Evolutionary conservation across 2,888 invertebrate genomes (phyloP).

Genomic region (Brenthis daphne): DNA sequence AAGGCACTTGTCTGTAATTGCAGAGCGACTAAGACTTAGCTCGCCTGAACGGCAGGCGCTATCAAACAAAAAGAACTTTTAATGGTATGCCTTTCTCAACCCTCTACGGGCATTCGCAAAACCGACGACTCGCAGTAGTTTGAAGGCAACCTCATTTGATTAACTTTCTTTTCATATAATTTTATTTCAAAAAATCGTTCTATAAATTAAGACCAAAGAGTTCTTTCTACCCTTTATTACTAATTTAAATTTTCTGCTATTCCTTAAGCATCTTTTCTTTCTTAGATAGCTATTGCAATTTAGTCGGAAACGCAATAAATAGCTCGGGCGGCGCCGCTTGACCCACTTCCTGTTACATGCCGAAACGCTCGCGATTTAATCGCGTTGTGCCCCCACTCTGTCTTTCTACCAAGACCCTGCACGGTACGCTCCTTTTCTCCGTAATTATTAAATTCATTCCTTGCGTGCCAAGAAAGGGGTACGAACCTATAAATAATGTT

Average conservation of each 20-base stretch:
- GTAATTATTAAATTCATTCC: slow-evolving; percentile 78
- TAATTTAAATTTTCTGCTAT: slow-evolving; percentile 30
- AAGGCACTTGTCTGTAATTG: slow-evolving; percentile 82
- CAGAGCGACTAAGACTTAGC: slow-evolving; percentile 76
- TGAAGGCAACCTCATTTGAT: slow-evolving; percentile 47
- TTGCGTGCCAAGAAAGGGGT: slow-evolving; percentile 63
- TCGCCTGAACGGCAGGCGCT: slow-evolving; percentile 64
- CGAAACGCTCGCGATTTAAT: slow-evolving; percentile 80
- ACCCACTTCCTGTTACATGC: slow-evolving; percentile 80
- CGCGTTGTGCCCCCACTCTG: slow-evolving; percentile 72
- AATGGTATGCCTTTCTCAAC: slow-evolving; percentile 68
- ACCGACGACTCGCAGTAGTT: slow-evolving; percentile 38
- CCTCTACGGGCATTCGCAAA: slow-evolving; percentile 47
- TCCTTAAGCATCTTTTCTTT: slow-evolving; percentile 34
- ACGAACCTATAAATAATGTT: slow-evolving; percentile 53
- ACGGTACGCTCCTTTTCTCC: slow-evolving; percentile 72
- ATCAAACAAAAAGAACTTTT: slow-evolving; percentile 76
- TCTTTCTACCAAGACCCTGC: slow-evolving; percentile 72
- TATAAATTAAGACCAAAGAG: slow-evolving; percentile 20
- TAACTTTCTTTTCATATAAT: slow-evolving; percentile 41
- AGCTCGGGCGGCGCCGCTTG: slow-evolving; percentile 75
- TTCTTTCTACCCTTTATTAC: slow-evolving; percentile 16
- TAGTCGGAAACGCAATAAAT: slow-evolving; percentile 77
- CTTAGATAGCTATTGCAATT: slow-evolving; percentile 69
- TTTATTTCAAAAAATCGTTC: slow-evolving; percentile 29